phyloP scores from a whole-genome alignment of 2,888 invertebrate genomes.

The Pherbina coryleti region DNA sequence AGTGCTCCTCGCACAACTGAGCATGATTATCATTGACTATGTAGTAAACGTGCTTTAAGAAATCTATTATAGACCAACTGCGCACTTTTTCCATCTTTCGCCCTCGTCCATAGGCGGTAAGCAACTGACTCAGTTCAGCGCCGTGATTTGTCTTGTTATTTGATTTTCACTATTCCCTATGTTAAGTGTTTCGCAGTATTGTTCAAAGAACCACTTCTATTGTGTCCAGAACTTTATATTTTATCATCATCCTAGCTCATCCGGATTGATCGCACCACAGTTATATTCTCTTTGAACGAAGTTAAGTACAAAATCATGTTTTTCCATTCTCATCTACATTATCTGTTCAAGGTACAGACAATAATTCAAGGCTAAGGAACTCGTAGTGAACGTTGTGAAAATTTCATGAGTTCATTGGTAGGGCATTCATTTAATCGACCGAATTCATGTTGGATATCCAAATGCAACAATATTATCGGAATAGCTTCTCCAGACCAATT shows the following conservation, averaged over 20 bases:
- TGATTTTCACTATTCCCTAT: neutral
- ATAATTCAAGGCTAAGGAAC: too few species aligned
- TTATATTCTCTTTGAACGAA: neutral
- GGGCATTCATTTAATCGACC: neutral
- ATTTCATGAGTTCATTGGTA: neutral
- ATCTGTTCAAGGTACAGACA: too few species aligned
- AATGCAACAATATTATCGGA: too few species aligned
- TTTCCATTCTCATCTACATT: neutral
- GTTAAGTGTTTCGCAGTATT: neutral
- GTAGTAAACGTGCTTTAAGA: neutral
- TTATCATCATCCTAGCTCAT: slow-evolving; percentile 3
- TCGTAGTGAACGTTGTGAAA: too few species aligned
- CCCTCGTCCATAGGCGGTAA: neutral
- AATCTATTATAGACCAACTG: neutral
- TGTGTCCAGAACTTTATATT: neutral
- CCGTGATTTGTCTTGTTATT: slow-evolving; percentile 4
- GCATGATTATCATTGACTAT: neutral
- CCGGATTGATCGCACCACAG: neutral
- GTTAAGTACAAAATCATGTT: slow-evolving; percentile 6
- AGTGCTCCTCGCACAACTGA: neutral
- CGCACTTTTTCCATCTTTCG: neutral
- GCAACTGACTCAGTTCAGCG: neutral
- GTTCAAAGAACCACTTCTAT: neutral
- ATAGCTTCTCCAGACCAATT: too few species aligned
- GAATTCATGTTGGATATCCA: neutral